Evolutionary conservation across 2,797 vertebrate genomes (phyloP), one percentile per base, ranked within the genome.

Genomic region (Okamejei kenojei): DNA sequence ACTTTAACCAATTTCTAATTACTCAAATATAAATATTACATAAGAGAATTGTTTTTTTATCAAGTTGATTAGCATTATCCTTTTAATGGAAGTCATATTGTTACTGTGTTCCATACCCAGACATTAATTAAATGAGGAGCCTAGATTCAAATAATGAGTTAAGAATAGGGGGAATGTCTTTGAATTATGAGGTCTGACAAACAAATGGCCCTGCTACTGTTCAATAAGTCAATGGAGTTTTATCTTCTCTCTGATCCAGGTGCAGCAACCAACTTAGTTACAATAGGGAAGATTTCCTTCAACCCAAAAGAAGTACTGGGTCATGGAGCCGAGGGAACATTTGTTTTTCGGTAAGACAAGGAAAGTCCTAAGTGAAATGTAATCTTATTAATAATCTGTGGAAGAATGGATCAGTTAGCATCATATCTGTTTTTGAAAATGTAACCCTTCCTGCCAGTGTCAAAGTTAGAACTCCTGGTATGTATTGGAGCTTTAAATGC

Each of bases 211-310:
- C 63, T 13, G 13, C 65, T 71, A 32, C 35, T 54, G 68, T 73
- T 92, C 9, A 23, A 58, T 38, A 92, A 19, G 45, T 92, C n/a
- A 76, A 76, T 45, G 26, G 71, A 54, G 5, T 54, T 74, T 10
- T 92, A 26, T 93, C 68, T 93, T 93, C 79, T 10, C 71, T 35
- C 17, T 15, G 3, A 93, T 93, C 26, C 93, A 97, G 97, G 95
- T 13, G 95, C 93, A 93, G 95, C 94, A 68, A 79, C 93, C 0
- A 96, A 97, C 0, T 93, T 97, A 90, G 95, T 98, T 13, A 94
- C 96, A 0, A 97, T 99, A 92, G 99, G 98, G n/a, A 99, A 99
- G 95, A 96, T 99, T 94, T 98, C 98, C 94, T 99, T 99, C 95
- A 96, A 95, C 45, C 95, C 97, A 19, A 95, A 97, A 32, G 97